These are phyloP conservation scores for Psittacula derbiana DNA, from an alignment of 2,797 vertebrate species.

Conservation along the genomic window DNA sequence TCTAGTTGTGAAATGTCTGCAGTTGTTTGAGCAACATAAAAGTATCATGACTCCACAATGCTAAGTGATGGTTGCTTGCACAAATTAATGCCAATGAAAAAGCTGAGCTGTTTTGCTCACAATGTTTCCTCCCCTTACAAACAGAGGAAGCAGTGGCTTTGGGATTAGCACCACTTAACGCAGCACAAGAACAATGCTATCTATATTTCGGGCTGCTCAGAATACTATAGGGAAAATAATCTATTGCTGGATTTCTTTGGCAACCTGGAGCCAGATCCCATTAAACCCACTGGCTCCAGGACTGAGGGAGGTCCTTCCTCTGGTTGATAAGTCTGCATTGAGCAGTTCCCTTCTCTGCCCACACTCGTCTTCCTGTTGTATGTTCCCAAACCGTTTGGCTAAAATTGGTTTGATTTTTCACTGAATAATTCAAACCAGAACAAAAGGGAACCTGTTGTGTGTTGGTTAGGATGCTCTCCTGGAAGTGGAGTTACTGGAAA, in stretches of 20 bases:
- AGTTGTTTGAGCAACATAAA: not conserved
- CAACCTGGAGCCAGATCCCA: not conserved
- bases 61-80: not conserved
- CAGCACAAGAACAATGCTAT: not conserved
- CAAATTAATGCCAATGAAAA: not conserved
- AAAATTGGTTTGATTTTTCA: not conserved
- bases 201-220: not conserved
- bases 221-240: not conserved
- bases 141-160: not conserved
- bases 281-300: not conserved
- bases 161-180: not conserved
- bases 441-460: not conserved
- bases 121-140: not conserved
- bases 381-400: not conserved
- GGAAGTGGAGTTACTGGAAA: not conserved
- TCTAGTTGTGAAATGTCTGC: not conserved
- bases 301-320: not conserved
- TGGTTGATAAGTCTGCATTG: not conserved
- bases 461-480: not conserved
- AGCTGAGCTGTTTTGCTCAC: not conserved
- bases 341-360: not conserved
- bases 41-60: not conserved
- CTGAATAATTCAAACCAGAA: not conserved
- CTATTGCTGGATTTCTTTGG: not conserved
- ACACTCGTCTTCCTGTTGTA: accelerated